These are phyloP conservation scores for Mesodorylaimus sp. DNA, from an alignment of 2,888 invertebrate genomes.

Conservation along the genomic window DNA sequence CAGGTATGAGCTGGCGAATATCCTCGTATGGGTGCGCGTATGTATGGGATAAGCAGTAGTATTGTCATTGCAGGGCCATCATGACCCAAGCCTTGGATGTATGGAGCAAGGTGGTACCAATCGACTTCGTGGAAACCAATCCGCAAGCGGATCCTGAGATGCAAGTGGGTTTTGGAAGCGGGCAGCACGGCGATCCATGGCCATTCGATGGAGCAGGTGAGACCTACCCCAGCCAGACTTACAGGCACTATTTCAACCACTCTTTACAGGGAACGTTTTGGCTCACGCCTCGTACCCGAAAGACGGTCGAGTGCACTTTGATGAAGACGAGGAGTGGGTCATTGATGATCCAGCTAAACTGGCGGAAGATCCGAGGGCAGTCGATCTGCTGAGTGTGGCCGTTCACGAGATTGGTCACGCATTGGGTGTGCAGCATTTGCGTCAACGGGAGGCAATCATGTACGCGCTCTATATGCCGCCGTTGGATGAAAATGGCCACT, in stretches of 20 bases:
- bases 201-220: slow-evolving; percentile 30
- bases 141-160: slow-evolving; percentile 18
- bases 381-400: slow-evolving; percentile 42
- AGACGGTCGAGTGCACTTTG: slow-evolving; percentile 92
- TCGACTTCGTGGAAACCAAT: neutral
- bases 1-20: neutral
- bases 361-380: slow-evolving; percentile 16
- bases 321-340: slow-evolving; percentile 82
- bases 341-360: neutral
- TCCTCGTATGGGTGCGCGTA: too few relatives aligned
- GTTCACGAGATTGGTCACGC: slow-evolving; percentile 96
- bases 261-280: slow-evolving; percentile 26
- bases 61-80: neutral
- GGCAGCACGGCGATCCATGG: slow-evolving; percentile 28
- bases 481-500: too few relatives aligned
- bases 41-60: too few relatives aligned
- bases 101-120: neutral
- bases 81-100: neutral
- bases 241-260: too few relatives aligned
- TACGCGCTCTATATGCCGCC: slow-evolving; percentile 64
- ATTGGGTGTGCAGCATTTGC: slow-evolving; percentile 80
- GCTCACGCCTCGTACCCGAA: slow-evolving; percentile 32
- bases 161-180: slow-evolving; percentile 25
- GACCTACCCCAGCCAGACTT: too few relatives aligned
- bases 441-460: slow-evolving; percentile 74